A percentile compares a stretch with the other conserved stretches of the same genome.
phyloP scores from a whole-genome alignment of 2,888 invertebrate species.

The Brachylomia viminalis region DNA sequence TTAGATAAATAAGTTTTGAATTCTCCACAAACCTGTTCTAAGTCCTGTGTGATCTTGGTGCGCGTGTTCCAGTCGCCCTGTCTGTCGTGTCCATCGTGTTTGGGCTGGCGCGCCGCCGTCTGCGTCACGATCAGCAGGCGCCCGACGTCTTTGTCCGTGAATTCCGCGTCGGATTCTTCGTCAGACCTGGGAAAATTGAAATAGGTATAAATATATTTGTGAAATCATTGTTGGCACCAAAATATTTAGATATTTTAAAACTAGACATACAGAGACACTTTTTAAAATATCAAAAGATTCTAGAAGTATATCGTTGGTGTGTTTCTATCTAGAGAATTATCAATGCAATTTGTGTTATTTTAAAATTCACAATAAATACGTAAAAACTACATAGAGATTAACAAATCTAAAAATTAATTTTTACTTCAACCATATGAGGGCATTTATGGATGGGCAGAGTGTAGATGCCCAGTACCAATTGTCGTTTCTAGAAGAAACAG shows the following conservation, averaged over 20 bases:
- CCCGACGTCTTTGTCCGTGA: conserved; percentile 97
- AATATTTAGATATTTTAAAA: background rate
- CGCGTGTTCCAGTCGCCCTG: conserved; percentile 96
- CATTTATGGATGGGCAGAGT: too few relatives aligned
- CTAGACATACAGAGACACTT: too few relatives aligned
- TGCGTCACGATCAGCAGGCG: conserved; percentile 99
- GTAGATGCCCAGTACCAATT: too few relatives aligned
- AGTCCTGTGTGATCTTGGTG: conserved; percentile 98
- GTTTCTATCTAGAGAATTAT: background rate
- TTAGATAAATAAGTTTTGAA: too few relatives aligned
- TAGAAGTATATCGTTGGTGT: too few relatives aligned
- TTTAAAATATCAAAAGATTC: too few relatives aligned
- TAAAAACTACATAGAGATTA: too few relatives aligned
- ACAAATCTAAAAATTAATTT: too few relatives aligned
- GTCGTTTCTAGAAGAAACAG: too few relatives aligned
- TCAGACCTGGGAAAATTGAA: conserved; percentile 91
- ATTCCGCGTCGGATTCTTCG: conserved; percentile 96
- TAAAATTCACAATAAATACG: too few relatives aligned
- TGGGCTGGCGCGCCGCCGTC: conserved; percentile 80
- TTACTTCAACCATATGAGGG: too few relatives aligned
- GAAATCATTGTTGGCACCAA: background rate
- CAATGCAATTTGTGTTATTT: background rate
- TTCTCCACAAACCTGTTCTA: conserved; percentile 92
- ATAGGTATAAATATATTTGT: background rate
- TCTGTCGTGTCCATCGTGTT: conserved; percentile 93